Evolutionary conservation across 2,888 invertebrate species (phyloP), one percentile per base, ranked within the genome.

Genomic region (Ectemnius cavifrons): DNA sequence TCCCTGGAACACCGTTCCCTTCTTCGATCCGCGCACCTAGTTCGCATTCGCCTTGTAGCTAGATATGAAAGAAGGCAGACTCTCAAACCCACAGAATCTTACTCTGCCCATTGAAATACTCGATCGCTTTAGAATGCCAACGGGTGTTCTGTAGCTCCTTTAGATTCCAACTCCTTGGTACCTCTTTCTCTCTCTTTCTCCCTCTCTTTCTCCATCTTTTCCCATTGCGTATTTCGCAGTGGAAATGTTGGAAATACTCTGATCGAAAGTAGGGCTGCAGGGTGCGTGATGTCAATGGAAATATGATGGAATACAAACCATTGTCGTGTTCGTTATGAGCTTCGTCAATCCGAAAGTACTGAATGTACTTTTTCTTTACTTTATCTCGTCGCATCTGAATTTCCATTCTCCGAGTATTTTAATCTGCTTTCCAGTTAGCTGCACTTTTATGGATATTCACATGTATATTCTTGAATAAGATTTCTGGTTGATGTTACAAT

Each of bases 111-210:
- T 46, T 52, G 27, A 20, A 49, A 63, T 28, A n/a, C 27, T 63
- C 52, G 52, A n/a, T 63, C 47, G 27, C 52, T 52, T 23, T 14
- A 63, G 63, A 63, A 63, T 52, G 63, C 28, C 52, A n/a, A 28
- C 20, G 63, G 23, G n/a, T 16, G 52, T 52, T 52, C 3, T 52
- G 14, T 11, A 27, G n/a, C 16, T 27, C 27, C 46, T 14, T 52
- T 23, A 11, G 8, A 37, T 37, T 4, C 37, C 11, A 11, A 37
- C 37, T 23, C 23, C 23, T 23, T 23, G 23, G 23, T 18, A 63
- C 52, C 27, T 49, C 27, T 27, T n/a, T 63, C 3, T n/a, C 23
- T 20, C 6, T 2, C 20, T 20, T 2, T 2, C 2, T 20, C 4
- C 4, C 5, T 8, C 28, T 2, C 37, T 37, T 37, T 37, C 37